Percentiles rank a stretch among this genome's conserved stretches.
Conservation (phyloP, 2,888 invertebrate genomes). For the Dasypogon diadema region DNA sequence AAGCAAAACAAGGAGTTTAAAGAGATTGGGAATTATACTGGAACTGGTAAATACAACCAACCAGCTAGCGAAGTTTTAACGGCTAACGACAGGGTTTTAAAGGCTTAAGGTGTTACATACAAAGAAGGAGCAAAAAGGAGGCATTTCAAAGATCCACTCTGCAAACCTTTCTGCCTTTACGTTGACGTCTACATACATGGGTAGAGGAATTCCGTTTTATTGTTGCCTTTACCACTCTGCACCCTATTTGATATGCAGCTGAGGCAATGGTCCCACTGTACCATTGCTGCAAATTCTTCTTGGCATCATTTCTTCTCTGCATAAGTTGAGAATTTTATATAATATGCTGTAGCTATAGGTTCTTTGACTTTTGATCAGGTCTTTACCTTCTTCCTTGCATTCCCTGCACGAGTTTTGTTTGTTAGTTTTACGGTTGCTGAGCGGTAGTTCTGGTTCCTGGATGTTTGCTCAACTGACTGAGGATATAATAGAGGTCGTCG, state of each 20-base stretch:
- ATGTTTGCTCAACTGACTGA: constrained; percentile 11
- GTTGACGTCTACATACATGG: not conserved
- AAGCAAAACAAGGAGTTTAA: constrained; percentile 10
- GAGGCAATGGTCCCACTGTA: constrained; percentile 5
- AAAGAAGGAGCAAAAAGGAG: not conserved
- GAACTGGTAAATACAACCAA: constrained; percentile 1
- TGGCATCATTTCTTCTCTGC: constrained; percentile 15
- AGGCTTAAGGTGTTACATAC: not conserved
- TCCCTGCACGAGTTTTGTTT: constrained; percentile 21
- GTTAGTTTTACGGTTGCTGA: not conserved
- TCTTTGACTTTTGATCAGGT: constrained; percentile 37
- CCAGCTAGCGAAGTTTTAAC: constrained; percentile 16
- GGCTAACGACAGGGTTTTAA: constrained; percentile 25
- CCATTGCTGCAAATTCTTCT: constrained; percentile 23
- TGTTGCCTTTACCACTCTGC: not conserved
- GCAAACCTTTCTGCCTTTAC: not conserved
- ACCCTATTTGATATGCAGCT: constrained; percentile 37
- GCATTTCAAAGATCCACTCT: not conserved
- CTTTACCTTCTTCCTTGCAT: constrained; percentile 37
- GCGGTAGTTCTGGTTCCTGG: constrained; percentile 19
- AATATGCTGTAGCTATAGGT: not conserved
- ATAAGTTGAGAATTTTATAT: not conserved
- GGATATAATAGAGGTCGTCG: constrained; percentile 4
- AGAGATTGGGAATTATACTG: constrained; percentile 4
- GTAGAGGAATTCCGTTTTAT: constrained; percentile 5